These are phyloP conservation scores for Macquaria ambigua DNA, from an alignment of 2,113 vertebrate genomes.

Conservation along the genomic window DNA sequence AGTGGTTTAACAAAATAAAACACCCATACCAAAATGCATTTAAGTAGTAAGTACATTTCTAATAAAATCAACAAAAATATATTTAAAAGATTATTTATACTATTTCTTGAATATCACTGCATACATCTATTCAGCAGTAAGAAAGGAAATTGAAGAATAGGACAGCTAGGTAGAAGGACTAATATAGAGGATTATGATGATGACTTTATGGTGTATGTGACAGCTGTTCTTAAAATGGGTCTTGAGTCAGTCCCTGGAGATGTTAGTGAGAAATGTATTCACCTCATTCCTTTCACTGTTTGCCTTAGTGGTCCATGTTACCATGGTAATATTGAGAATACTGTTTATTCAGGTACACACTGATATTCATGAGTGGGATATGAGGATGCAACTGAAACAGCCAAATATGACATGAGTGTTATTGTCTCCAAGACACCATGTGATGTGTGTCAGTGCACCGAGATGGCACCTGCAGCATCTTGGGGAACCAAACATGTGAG, in stretches of 20 bases:
- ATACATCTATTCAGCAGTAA: neutral
- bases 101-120: neutral
- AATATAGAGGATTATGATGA: constrained; percentile 39
- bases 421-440: neutral
- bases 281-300: constrained; percentile 63
- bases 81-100: neutral
- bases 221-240: constrained; percentile 74
- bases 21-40: neutral
- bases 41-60: neutral
- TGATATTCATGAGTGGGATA: constrained; percentile 38
- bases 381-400: constrained; percentile 11
- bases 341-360: constrained; percentile 42
- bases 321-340: constrained; percentile 48
- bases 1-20: neutral
- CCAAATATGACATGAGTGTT: constrained; percentile 21
- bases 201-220: constrained; percentile 50
- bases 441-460: neutral
- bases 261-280: constrained; percentile 63
- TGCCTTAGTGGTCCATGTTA: constrained; percentile 49
- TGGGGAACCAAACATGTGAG: neutral
- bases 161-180: neutral
- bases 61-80: neutral
- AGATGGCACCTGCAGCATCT: constrained; percentile 5
- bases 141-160: neutral
- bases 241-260: constrained; percentile 52